phyloP scores from a whole-genome alignment of 2,113 vertebrate genomes.

The Mastomys coucha region DNA sequence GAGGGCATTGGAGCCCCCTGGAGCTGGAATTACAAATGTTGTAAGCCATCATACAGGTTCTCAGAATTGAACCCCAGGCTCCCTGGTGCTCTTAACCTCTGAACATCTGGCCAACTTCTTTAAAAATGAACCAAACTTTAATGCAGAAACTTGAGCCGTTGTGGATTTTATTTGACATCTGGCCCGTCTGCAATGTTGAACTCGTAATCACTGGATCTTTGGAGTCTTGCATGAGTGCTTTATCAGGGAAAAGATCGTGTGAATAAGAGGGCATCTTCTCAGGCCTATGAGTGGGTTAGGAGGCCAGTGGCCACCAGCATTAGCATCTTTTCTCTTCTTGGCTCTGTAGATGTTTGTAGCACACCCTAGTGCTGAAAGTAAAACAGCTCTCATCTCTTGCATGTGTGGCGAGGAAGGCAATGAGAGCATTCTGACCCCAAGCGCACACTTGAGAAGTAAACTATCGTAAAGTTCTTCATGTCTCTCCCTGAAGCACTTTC shows the following conservation, averaged over 20 bases:
- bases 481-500: neutral
- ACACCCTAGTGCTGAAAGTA: neutral
- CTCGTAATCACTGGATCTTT: neutral
- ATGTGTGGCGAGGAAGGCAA: neutral
- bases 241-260: neutral
- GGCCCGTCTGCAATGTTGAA: neutral
- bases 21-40: neutral
- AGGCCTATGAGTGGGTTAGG: neutral
- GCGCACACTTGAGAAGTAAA: neutral
- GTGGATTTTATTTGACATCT: neutral
- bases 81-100: neutral
- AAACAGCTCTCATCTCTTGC: neutral
- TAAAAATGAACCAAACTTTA: neutral
- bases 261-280: neutral
- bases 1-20: neutral
- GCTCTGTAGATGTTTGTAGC: neutral
- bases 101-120: neutral
- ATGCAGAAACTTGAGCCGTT: neutral
- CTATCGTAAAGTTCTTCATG: neutral
- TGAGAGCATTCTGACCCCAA: neutral
- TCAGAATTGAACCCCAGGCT: neutral
- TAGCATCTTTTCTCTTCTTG: neutral
- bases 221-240: neutral
- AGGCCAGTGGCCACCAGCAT: neutral
- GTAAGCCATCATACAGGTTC: neutral